A percentile compares a stretch with the other conserved stretches of the same genome.
Evolutionary conservation across 2,888 invertebrate species (phyloP).

Genomic region (Platerodrilus igneus): DNA sequence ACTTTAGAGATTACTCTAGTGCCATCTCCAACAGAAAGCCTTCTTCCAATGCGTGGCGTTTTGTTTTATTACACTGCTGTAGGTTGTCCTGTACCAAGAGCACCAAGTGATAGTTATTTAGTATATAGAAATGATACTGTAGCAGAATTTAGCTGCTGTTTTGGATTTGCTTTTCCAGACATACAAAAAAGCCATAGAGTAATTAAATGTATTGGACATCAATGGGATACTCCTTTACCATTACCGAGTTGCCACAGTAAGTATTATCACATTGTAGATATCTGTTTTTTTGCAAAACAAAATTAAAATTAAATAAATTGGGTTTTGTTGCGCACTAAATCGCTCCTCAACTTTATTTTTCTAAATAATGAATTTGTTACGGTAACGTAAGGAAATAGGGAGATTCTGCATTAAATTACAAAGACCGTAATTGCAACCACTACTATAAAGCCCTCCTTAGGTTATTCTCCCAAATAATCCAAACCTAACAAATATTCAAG

Average conservation of each 20-base stretch:
- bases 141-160: constrained; percentile 66
- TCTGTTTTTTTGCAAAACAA: too few species aligned
- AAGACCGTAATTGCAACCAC: too few species aligned
- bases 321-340: too few species aligned
- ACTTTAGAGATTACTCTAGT: constrained; percentile 43
- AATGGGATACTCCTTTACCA: constrained; percentile 63
- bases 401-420: too few species aligned
- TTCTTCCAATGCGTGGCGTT: constrained; percentile 52
- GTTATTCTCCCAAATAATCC: too few species aligned
- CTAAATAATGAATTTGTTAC: too few species aligned
- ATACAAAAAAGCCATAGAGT: constrained; percentile 57
- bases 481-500: too few species aligned
- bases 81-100: constrained; percentile 60
- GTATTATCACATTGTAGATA: too few species aligned
- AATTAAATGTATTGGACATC: constrained; percentile 60
- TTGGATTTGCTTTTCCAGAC: constrained; percentile 65
- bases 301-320: too few species aligned
- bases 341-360: too few species aligned
- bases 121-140: constrained; percentile 61
- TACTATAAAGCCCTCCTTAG: too few species aligned
- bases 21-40: constrained; percentile 27
- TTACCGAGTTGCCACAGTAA: constrained; percentile 58
- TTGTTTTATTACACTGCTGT: constrained; percentile 59
- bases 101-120: constrained; percentile 65
- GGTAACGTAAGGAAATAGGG: too few species aligned